Evolutionary conservation across 1,140 invertebrate species (phyloP).

Genomic region (Polyergus mexicanus): DNA sequence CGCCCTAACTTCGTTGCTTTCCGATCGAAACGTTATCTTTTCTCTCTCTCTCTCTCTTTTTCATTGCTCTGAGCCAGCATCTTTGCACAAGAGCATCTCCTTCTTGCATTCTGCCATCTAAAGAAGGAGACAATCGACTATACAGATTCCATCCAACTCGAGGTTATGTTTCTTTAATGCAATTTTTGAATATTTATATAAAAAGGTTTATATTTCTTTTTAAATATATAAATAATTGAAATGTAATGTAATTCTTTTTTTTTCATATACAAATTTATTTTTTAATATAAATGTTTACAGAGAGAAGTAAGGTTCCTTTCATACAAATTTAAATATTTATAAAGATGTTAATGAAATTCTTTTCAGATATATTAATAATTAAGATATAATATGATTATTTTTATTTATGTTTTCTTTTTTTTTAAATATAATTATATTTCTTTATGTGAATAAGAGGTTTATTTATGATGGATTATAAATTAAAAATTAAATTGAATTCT

Average conservation of each 20-base stretch:
- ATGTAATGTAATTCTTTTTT: no score
- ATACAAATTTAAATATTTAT: not conserved
- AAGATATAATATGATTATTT: no score
- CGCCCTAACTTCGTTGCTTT: slow-evolving; percentile 47
- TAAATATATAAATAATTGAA: no score
- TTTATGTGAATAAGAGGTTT: not conserved
- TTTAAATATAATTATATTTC: not conserved
- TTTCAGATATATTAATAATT: no score
- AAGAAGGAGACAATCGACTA: not conserved
- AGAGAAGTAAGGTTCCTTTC: not conserved
- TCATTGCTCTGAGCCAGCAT: not conserved
- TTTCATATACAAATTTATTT: no score
- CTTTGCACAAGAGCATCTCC: slow-evolving; percentile 38
- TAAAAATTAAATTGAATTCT: not conserved
- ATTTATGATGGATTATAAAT: not conserved
- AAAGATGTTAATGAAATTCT: no score
- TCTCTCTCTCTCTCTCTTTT: no score
- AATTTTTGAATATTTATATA: no score
- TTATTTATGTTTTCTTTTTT: no score
- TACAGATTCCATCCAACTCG: not conserved
- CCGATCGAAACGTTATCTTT: slow-evolving; percentile 48
- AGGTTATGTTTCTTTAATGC: not conserved
- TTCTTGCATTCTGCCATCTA: slow-evolving; percentile 62
- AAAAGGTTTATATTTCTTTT: no score
- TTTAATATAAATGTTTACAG: no score